A percentile compares a stretch with the other conserved stretches of the same genome.
These are phyloP conservation scores for Cepaea hortensis DNA, from an alignment of 2,888 invertebrate genomes.

Conservation along the genomic window DNA sequence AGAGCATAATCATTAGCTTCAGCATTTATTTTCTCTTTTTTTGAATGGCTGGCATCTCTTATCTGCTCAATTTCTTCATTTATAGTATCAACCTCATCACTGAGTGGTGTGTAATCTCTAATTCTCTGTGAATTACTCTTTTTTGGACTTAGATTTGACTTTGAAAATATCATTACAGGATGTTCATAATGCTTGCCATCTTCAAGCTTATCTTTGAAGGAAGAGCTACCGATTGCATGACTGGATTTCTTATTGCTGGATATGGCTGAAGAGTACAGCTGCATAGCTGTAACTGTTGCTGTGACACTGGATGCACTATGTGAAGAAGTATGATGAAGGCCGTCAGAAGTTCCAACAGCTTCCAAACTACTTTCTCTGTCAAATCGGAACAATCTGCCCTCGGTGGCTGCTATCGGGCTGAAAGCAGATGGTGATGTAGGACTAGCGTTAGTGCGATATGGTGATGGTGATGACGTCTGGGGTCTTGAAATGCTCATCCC, in stretches of 20 bases:
- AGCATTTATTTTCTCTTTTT: neutral
- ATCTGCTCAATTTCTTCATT: neutral
- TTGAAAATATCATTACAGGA: slow-evolving; percentile 43
- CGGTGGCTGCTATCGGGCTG: neutral
- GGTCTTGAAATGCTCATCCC: neutral
- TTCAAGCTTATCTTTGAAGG: neutral
- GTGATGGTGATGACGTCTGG: slow-evolving; percentile 36
- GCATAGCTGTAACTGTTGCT: neutral
- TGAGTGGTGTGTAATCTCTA: slow-evolving; percentile 36
- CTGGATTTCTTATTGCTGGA: neutral
- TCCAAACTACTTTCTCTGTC: neutral
- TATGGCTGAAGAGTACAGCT: neutral
- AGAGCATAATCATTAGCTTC: neutral
- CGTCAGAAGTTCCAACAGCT: neutral
- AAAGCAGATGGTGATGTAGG: neutral
- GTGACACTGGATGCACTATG: neutral
- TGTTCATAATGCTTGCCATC: slow-evolving; percentile 17
- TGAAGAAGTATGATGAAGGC: neutral
- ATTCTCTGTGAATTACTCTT: slow-evolving; percentile 22
- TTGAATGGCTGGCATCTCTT: slow-evolving; percentile 14
- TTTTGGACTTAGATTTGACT: slow-evolving; percentile 36
- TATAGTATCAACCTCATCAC: neutral
- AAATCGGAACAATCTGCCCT: neutral
- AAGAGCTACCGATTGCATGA: neutral
- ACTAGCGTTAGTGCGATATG: neutral